Conservation (phyloP, 1,140 invertebrate species). For the Aphidius ervi region DNA sequence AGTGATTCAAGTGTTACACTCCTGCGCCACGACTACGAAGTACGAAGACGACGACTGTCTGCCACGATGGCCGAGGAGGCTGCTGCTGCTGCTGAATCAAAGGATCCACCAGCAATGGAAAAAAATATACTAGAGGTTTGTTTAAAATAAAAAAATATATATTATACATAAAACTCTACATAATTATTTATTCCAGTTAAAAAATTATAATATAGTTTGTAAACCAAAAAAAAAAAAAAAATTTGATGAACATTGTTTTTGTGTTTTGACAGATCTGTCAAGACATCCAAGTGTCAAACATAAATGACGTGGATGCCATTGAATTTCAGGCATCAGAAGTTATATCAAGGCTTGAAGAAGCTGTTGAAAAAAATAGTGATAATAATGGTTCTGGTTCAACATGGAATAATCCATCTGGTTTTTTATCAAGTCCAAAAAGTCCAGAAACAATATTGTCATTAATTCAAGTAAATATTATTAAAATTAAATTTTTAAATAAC, state of each 20-base stretch:
- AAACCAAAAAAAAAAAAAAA: background rate
- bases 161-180: too few species aligned
- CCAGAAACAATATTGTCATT: constrained; percentile 47
- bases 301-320: constrained; percentile 52
- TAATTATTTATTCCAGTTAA: too few species aligned
- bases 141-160: constrained; percentile 6
- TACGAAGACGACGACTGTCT: constrained; percentile 19
- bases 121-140: constrained; percentile 44
- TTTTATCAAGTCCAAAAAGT: constrained; percentile 42
- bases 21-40: constrained; percentile 2
- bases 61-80: constrained; percentile 54
- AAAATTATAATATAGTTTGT: too few species aligned
- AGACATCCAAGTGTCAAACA: constrained; percentile 28
- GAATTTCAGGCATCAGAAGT: constrained; percentile 66
- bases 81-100: constrained; percentile 28
- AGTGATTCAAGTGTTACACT: too few species aligned
- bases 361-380: constrained; percentile 54
- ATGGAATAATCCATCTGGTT: constrained; percentile 49
- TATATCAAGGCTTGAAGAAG: constrained; percentile 62
- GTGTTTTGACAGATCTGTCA: constrained; percentile 50
- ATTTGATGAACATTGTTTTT: background rate
- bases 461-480: constrained; percentile 44
- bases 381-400: constrained; percentile 41
- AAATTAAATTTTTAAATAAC: background rate
- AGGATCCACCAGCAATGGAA: constrained; percentile 46